Percentiles rank a stretch among this genome's conserved stretches.
Evolutionary conservation across 2,888 invertebrate genomes (phyloP).

Genomic region (Nebria brevicollis): DNA sequence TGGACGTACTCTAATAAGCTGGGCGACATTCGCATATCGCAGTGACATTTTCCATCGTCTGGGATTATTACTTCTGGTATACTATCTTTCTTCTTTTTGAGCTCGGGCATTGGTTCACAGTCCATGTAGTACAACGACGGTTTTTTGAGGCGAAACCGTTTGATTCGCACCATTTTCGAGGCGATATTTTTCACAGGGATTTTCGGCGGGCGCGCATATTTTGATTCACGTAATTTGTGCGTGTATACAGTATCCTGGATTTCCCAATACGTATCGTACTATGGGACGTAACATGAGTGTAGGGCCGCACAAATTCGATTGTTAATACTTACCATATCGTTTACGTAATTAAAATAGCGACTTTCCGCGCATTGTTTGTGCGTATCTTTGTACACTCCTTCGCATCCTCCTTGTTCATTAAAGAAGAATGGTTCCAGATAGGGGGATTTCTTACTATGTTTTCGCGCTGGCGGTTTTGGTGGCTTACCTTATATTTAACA

Average conservation of each 20-base stretch:
- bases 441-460: conserved; percentile 51
- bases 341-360: conserved; percentile 57
- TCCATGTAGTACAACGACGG: conserved; percentile 10
- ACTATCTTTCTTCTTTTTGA: background rate
- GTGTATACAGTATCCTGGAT: background rate
- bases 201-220: conserved; percentile 23
- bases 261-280: conserved; percentile 21
- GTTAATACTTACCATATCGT: conserved; percentile 51
- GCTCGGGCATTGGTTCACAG: background rate
- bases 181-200: conserved; percentile 26
- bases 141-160: conserved; percentile 21
- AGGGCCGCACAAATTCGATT: background rate
- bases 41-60: background rate
- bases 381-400: conserved; percentile 55
- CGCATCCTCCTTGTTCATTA: conserved; percentile 51
- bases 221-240: conserved; percentile 3
- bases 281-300: background rate
- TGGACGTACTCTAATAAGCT: background rate
- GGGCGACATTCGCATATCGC: background rate
- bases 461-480: conserved; percentile 47
- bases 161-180: conserved; percentile 24
- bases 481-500: background rate
- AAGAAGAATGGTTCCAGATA: conserved; percentile 57
- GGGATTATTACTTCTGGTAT: background rate
- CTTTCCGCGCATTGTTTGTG: conserved; percentile 57